A percentile compares a stretch with the other conserved stretches of the same genome.
Evolutionary conservation across 2,888 invertebrate genomes (phyloP).

Genomic region (Thyatira batis): DNA sequence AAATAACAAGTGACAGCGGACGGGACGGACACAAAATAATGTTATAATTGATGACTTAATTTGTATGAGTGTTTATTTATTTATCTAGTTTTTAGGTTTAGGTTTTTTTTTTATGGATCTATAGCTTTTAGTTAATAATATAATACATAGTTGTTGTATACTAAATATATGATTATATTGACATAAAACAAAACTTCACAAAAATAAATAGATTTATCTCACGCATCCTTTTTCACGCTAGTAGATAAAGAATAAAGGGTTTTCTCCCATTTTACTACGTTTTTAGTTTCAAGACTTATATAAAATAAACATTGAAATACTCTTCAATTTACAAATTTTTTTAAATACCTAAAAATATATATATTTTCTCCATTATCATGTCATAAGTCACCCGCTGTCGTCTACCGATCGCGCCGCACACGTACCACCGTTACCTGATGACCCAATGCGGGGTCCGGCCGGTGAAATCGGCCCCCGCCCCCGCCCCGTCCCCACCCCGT

Average conservation of each 20-base stretch:
- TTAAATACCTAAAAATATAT: neutral
- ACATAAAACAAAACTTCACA: too few relatives aligned
- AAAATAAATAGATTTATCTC: too few relatives aligned
- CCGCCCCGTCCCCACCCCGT: constrained; percentile 13
- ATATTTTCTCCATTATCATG: neutral
- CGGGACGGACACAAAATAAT: constrained; percentile 9
- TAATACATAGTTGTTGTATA: too few relatives aligned
- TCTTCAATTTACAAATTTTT: too few relatives aligned
- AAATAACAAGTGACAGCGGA: constrained; percentile 31
- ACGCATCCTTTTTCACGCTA: too few relatives aligned
- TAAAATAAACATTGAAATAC: too few relatives aligned
- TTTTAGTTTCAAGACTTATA: too few relatives aligned
- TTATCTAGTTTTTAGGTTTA: neutral
- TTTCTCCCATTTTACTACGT: too few relatives aligned
- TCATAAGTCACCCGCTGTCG: constrained; percentile 13
- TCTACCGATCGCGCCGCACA: constrained; percentile 5
- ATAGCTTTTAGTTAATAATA: too few relatives aligned
- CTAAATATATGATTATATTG: too few relatives aligned
- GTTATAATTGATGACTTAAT: neutral
- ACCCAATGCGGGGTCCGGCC: constrained; percentile 53
- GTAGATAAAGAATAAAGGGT: too few relatives aligned
- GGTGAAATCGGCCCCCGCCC: constrained; percentile 55
- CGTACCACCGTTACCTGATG: constrained; percentile 64
- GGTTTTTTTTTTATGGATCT: neutral
- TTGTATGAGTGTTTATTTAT: neutral